A percentile compares a stretch with the other conserved stretches of the same genome.
These are phyloP conservation scores for Rhynchonema sp. DNA, from an alignment of 2,888 invertebrate species.

Conservation along the genomic window DNA sequence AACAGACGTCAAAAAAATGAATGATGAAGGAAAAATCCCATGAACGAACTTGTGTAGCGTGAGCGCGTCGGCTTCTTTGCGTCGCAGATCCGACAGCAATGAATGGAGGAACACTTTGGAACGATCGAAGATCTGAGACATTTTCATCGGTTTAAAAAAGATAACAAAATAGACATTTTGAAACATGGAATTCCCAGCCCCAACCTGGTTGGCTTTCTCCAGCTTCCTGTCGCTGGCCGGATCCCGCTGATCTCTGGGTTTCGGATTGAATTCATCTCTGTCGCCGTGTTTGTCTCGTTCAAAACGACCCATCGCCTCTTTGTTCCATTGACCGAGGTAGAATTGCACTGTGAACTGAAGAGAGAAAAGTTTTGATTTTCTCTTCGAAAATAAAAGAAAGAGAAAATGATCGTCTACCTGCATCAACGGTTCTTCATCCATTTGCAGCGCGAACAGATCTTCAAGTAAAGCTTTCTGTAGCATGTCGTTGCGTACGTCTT, in stretches of 20 bases:
- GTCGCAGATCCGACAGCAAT: background rate
- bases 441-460: slow-evolving; percentile 71
- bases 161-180: no score
- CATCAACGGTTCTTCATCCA: slow-evolving; percentile 54
- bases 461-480: slow-evolving; percentile 70
- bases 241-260: no score
- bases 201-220: no score
- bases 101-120: background rate
- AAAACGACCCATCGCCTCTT: slow-evolving; percentile 26
- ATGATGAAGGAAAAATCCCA: background rate
- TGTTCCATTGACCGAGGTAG: slow-evolving; percentile 87
- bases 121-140: background rate
- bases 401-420: no score
- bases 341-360: slow-evolving; percentile 71
- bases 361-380: background rate
- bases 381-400: no score
- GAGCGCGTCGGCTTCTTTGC: background rate
- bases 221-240: no score
- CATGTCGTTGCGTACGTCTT: slow-evolving; percentile 62
- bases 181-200: no score
- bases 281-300: background rate
- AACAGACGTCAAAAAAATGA: no score
- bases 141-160: no score
- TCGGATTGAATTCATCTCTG: no score
- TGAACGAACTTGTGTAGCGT: no score